Conservation (phyloP, 2,113 vertebrate species). For the Hemichromis elongatus region DNA sequence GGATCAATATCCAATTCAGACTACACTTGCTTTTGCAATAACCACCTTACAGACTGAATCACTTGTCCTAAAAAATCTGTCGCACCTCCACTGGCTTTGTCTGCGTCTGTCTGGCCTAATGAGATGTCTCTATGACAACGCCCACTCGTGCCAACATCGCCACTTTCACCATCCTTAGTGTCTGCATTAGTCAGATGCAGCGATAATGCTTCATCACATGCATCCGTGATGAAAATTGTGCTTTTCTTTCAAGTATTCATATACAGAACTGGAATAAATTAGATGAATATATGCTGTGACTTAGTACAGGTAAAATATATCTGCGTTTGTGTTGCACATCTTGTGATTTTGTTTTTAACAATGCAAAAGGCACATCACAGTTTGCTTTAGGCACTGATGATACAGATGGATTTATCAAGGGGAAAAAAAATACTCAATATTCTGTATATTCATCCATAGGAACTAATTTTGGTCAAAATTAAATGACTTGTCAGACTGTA, state of each 20-base stretch:
- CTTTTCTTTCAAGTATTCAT: neutral
- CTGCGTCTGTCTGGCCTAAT: slow-evolving; percentile 26
- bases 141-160: neutral
- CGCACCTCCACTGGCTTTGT: slow-evolving; percentile 28
- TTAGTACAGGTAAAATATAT: neutral
- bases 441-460: neutral
- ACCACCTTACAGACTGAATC: slow-evolving; percentile 34
- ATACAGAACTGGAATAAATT: neutral
- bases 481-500: neutral
- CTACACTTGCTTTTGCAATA: slow-evolving; percentile 51
- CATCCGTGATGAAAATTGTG: neutral
- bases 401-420: neutral
- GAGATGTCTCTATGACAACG: slow-evolving; percentile 24
- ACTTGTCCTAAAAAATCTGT: slow-evolving; percentile 48
- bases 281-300: neutral
- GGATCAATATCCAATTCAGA: slow-evolving; percentile 73
- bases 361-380: neutral
- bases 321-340: neutral
- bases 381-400: neutral
- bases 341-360: neutral
- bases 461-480: neutral
- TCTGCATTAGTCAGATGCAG: neutral
- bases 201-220: neutral
- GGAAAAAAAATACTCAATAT: neutral
- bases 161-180: neutral